These are phyloP conservation scores for Prosopocoilus inquinatus DNA, from an alignment of 2,888 invertebrate species.

Conservation along the genomic window DNA sequence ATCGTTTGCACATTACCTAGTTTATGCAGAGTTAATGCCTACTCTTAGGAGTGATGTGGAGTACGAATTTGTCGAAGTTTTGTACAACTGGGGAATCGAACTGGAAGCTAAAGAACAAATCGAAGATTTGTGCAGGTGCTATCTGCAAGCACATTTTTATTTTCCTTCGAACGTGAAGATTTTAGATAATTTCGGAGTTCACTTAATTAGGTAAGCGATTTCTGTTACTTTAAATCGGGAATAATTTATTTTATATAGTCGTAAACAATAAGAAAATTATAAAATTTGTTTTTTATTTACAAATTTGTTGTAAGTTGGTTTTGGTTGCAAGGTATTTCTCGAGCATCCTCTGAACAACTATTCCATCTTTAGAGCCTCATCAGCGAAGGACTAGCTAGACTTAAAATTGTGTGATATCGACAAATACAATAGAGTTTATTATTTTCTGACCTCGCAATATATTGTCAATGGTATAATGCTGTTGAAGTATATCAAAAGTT, in stretches of 20 bases:
- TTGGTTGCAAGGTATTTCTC: too few relatives aligned
- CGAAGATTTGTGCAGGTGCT: slow-evolving; percentile 47
- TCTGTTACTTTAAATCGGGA: not conserved
- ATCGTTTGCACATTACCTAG: slow-evolving; percentile 42
- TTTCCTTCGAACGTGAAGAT: slow-evolving; percentile 53
- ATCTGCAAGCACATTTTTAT: slow-evolving; percentile 49
- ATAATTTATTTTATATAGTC: too few relatives aligned
- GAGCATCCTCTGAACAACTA: too few relatives aligned
- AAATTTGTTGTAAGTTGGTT: too few relatives aligned
- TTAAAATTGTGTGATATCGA: too few relatives aligned
- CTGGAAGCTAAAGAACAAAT: slow-evolving; percentile 40
- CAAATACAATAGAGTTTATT: too few relatives aligned
- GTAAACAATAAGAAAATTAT: too few relatives aligned
- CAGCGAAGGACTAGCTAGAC: too few relatives aligned
- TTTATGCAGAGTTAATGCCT: slow-evolving; percentile 36
- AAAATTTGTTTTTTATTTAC: too few relatives aligned
- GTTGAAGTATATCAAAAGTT: not conserved
- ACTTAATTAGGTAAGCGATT: slow-evolving; percentile 52
- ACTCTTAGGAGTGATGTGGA: slow-evolving; percentile 30
- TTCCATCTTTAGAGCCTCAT: too few relatives aligned
- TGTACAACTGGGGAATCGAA: slow-evolving; percentile 36
- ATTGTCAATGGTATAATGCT: too few relatives aligned
- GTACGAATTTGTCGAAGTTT: slow-evolving; percentile 32
- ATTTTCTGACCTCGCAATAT: too few relatives aligned
- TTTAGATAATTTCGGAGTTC: slow-evolving; percentile 53